Evolutionary conservation across 2,797 vertebrate genomes (phyloP), one percentile per base, ranked within the genome.

Genomic region (Eospalax fontanierii): DNA sequence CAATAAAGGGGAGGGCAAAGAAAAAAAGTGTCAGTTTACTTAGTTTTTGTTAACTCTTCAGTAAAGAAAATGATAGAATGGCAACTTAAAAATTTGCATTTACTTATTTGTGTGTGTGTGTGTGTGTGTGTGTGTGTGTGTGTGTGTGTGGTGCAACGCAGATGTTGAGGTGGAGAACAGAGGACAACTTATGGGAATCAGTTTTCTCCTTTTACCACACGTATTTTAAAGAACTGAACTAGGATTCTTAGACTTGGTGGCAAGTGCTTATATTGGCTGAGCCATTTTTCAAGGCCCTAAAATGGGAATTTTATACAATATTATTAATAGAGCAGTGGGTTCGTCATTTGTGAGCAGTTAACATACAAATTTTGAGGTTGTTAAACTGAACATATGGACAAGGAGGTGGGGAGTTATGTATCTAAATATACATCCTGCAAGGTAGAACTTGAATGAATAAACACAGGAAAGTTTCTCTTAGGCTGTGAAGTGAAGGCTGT

Each of bases 1-100:
- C 19, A 54, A 93, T 84, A 84, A 2, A 74, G 14, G 40, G 7
- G 7, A 78, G 33, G 70, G 68, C 38, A 85, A 35, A 38, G 19
- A 75, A 87, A 14, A 63, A 95, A 74, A 74, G 21, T 8, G 65
- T 46, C 40, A 71, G 43, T 93, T 68, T 40, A 66, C 74, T 84
- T 88, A 30, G 9, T n/a, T 91, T 85, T 84, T 82, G 8, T 86
- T 30, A 71, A 88, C 22, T 80, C 11, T 54, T 38, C 33, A 59
- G 68, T 26, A 59, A 68, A 85, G 4, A 63, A 83, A 57, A 21
- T 7, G n/a, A 18, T 24, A 54, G 33, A n/a, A n/a, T 59, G 26
- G 9, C 9, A 71, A 21, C 26, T 26, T 68, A 68, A 70, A 4
- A 11, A 22, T 12, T 82, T 30, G 50, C 50, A 54, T 54, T 54